Evolutionary conservation across 1,140 invertebrate species (phyloP).

Genomic region (Drosophila jambulina): DNA sequence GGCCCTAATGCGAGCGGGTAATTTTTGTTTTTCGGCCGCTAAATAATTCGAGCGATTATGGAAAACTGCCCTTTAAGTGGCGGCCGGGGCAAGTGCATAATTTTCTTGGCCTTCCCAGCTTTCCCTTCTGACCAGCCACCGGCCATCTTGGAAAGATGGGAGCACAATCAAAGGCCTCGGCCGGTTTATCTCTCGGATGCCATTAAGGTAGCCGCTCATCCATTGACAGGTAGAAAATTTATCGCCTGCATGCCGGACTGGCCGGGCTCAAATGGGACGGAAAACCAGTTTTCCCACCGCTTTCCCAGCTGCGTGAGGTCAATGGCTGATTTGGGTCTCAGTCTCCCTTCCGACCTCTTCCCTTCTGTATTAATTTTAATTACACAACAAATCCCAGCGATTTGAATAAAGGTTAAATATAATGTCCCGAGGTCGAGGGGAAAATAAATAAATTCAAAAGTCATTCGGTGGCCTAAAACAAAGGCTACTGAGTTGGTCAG

Average conservation of each 20-base stretch:
- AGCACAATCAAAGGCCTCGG: conserved; percentile 64
- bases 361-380: conserved; percentile 59
- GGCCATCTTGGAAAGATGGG: conserved; percentile 36
- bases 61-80: conserved; percentile 49
- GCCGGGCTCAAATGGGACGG: conserved; percentile 37
- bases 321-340: conserved; percentile 72
- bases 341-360: not conserved
- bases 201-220: conserved; percentile 79
- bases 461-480: conserved; percentile 43
- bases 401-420: conserved; percentile 64
- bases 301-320: conserved; percentile 70
- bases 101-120: conserved; percentile 17
- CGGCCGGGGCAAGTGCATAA: conserved; percentile 25
- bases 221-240: conserved; percentile 85
- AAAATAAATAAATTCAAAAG: conserved; percentile 25
- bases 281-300: conserved; percentile 66
- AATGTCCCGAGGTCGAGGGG: too few relatives aligned
- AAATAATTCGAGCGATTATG: conserved; percentile 48
- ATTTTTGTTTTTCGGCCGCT: conserved; percentile 37
- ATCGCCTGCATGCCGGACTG: conserved; percentile 60
- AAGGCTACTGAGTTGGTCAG: conserved; percentile 42
- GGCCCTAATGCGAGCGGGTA: conserved; percentile 50
- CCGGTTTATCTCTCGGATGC: conserved; percentile 72
- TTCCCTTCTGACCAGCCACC: conserved; percentile 25
- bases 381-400: conserved; percentile 63